Percentiles rank a stretch among this genome's conserved stretches.
phyloP scores from a whole-genome alignment of 1,140 invertebrate genomes.

The Drepana arcuata region DNA sequence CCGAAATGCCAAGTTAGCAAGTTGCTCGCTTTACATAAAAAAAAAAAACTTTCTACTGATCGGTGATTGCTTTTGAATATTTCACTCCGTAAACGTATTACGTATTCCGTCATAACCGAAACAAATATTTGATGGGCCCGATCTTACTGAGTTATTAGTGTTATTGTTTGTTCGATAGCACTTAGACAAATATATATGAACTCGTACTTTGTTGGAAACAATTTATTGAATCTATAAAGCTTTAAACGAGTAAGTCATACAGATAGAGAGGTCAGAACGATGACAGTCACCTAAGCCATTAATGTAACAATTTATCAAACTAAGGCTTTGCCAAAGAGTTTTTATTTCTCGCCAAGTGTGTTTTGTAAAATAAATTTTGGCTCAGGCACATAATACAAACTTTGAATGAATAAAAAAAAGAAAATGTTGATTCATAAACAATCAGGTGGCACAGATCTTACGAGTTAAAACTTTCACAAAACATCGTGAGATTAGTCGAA shows the following conservation, averaged over 20 bases:
- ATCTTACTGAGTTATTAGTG: conserved; percentile 12
- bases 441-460: too few species aligned
- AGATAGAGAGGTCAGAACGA: neutral
- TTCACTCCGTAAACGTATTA: conserved; percentile 34
- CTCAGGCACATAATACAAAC: too few species aligned
- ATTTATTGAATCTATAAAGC: neutral
- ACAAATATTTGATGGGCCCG: conserved; percentile 16
- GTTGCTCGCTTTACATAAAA: neutral
- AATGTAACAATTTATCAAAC: neutral
- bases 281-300: neutral
- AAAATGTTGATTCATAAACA: too few species aligned
- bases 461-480: neutral
- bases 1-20: conserved; percentile 20
- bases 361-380: too few species aligned
- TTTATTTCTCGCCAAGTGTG: too few species aligned
- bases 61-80: conserved; percentile 35
- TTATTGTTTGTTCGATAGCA: conserved; percentile 11
- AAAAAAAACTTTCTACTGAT: conserved; percentile 18
- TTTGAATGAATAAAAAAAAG: too few species aligned
- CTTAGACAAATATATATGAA: conserved; percentile 4
- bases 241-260: too few species aligned
- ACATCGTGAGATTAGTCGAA: conserved; percentile 4
- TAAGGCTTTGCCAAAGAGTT: neutral
- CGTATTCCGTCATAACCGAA: conserved; percentile 28
- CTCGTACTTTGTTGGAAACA: neutral